Evolutionary conservation across 2,113 vertebrate genomes (phyloP).

Genomic region (Sitta europaea): DNA sequence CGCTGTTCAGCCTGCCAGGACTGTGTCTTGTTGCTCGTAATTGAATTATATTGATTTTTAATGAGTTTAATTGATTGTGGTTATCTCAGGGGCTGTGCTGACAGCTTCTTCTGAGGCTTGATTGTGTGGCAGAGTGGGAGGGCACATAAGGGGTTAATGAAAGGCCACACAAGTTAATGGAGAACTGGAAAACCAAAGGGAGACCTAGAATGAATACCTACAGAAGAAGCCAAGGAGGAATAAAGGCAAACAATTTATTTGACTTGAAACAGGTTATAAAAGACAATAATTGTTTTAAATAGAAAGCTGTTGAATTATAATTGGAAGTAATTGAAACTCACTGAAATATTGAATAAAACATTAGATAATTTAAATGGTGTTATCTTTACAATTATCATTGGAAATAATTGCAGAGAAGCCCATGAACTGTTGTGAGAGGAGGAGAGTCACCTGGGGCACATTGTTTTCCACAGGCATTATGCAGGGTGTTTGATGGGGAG

Average conservation of each 20-base stretch:
- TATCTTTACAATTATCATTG: conserved; percentile 71
- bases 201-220: not conserved
- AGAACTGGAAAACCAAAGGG: not conserved
- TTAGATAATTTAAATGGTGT: conserved; percentile 69
- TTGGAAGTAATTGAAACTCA: conserved; percentile 74
- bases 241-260: conserved; percentile 66
- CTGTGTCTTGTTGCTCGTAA: not conserved
- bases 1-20: not conserved
- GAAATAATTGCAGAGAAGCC: conserved; percentile 40
- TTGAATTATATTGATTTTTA: conserved; percentile 52
- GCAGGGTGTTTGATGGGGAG: not conserved
- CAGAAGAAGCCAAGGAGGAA: conserved; percentile 9
- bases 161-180: not conserved
- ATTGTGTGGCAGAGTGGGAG: not conserved
- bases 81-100: not conserved
- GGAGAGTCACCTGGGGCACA: not conserved
- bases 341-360: conserved; percentile 79
- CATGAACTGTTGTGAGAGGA: not conserved
- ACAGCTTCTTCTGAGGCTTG: not conserved
- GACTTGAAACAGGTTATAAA: conserved; percentile 61
- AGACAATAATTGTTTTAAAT: conserved; percentile 73
- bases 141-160: conserved; percentile 34
- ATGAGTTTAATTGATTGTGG: conserved; percentile 48
- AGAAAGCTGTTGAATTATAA: conserved; percentile 74
- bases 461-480: not conserved